Percentiles rank a stretch among this genome's conserved stretches.
Evolutionary conservation across 2,797 vertebrate genomes (phyloP).

Genomic region (Leuciscus waleckii): DNA sequence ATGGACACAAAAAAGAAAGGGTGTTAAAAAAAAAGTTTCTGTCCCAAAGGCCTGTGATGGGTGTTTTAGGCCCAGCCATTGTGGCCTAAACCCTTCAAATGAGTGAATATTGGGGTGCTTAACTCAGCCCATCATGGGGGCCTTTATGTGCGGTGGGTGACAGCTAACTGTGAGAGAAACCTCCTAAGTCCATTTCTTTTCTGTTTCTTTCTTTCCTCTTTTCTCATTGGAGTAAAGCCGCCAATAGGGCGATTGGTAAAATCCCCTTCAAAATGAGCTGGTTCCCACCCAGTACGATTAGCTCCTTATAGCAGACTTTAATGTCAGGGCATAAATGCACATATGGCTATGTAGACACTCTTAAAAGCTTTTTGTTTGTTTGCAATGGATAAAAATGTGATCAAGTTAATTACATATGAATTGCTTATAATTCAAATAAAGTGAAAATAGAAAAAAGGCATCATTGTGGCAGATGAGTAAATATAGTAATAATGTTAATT

Average conservation of each 20-base stretch:
- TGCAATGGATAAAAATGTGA: background rate
- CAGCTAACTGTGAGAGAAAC: conserved; percentile 79
- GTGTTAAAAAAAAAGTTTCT: conserved; percentile 62
- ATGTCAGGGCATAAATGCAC: conserved; percentile 13
- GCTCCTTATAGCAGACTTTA: conserved; percentile 42
- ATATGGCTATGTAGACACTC: conserved; percentile 12
- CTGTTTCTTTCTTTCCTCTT: conserved; percentile 57
- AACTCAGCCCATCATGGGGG: conserved; percentile 74
- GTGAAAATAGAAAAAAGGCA: background rate
- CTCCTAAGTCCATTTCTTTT: conserved; percentile 71
- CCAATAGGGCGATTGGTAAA: conserved; percentile 68
- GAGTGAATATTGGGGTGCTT: conserved; percentile 76
- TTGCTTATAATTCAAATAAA: background rate
- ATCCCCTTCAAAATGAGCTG: conserved; percentile 77
- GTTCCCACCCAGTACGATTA: conserved; percentile 68
- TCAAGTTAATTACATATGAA: background rate
- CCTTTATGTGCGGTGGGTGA: conserved; percentile 75
- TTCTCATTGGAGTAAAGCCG: conserved; percentile 74
- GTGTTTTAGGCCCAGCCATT: conserved; percentile 64
- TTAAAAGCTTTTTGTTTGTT: conserved; percentile 2
- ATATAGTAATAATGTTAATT: background rate
- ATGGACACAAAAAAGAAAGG: conserved; percentile 61
- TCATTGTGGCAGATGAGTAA: background rate
- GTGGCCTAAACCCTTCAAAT: conserved; percentile 70
- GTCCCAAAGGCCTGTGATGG: conserved; percentile 64